These are phyloP conservation scores for Coptodon rendalli DNA, from an alignment of 2,113 vertebrate species.

Conservation along the genomic window DNA sequence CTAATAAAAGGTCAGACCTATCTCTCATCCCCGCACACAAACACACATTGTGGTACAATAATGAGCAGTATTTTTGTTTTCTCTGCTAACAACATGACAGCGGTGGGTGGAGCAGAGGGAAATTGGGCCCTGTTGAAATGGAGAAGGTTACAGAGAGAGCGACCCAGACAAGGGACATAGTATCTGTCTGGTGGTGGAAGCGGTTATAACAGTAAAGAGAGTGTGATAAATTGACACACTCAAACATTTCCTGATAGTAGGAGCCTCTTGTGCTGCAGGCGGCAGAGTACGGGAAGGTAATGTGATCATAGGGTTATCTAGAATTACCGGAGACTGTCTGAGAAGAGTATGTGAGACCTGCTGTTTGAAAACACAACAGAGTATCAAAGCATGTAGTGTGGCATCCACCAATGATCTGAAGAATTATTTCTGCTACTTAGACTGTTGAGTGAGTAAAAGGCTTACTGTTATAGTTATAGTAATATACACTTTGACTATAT, in stretches of 20 bases:
- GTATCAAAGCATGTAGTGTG: not conserved
- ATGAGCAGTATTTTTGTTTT: not conserved
- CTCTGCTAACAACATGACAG: not conserved
- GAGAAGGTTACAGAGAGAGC: not conserved
- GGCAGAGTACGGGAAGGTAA: constrained; percentile 35
- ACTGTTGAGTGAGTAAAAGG: not conserved
- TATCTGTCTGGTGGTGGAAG: constrained; percentile 27
- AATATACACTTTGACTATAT: not conserved
- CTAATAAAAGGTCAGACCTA: not conserved
- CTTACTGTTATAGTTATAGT: not conserved
- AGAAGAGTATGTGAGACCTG: not conserved
- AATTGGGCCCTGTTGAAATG: constrained; percentile 5
- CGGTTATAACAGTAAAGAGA: not conserved
- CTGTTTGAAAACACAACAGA: not conserved
- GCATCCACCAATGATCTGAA: not conserved
- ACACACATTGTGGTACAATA: not conserved
- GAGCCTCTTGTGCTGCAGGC: not conserved
- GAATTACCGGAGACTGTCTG: constrained; percentile 47
- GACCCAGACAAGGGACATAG: constrained; percentile 25
- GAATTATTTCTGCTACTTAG: not conserved
- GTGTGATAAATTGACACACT: constrained; percentile 40
- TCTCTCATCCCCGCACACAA: not conserved
- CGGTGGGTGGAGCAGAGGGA: not conserved
- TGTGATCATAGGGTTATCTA: constrained; percentile 49
- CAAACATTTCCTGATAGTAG: constrained; percentile 33